Evolutionary conservation across 2,797 vertebrate species (phyloP), one percentile per base, ranked within the genome.

Genomic region (Myotis planiceps): DNA sequence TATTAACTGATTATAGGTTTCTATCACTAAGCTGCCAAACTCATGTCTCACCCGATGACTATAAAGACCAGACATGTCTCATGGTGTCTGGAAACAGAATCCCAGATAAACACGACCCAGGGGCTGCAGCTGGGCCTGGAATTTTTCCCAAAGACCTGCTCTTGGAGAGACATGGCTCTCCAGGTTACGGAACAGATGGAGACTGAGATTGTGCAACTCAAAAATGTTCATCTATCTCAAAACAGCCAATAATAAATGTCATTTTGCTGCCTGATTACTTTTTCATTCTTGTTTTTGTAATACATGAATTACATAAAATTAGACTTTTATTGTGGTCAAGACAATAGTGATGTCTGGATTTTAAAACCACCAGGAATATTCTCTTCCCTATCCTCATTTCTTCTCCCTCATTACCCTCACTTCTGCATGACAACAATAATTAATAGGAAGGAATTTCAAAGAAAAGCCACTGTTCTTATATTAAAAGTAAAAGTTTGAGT

Each of bases 401-500:
- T 14, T 47, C 25, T 42, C 21, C 10, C 9, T 42, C 12, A 32
- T 83, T n/a, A 19, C 25, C 15, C 63, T 84, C 21, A 71, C 14
- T 23, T 80, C 8, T 71, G 25, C 5, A 13, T n/a, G 25, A 42
- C 23, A 74, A 8, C 21, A 60, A 3, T 72, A 51, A 92, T 19
- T 86, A 65, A 65, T 18, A 68, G 27, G 18, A 71, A 78, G 16
- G 4, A 51, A 88, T 88, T 93, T 83, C 53, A 91, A 94, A 88
- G 74, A 74, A 93, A 92, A 90, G 23, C 16, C 42, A 93, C 34
- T 85, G 4, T 72, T 88, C 65, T 71, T 66, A 42, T 65, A 68
- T 69, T 94, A 51, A 84, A 68, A 93, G 87, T 37, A 97, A 76
- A 78, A 84, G 34, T 60, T 94, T 88, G n/a, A 51, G n/a, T 85